Evolutionary conservation across 2,888 invertebrate genomes (phyloP), one percentile per base, ranked within the genome.

Genomic region (Koerneria pararmatus): DNA sequence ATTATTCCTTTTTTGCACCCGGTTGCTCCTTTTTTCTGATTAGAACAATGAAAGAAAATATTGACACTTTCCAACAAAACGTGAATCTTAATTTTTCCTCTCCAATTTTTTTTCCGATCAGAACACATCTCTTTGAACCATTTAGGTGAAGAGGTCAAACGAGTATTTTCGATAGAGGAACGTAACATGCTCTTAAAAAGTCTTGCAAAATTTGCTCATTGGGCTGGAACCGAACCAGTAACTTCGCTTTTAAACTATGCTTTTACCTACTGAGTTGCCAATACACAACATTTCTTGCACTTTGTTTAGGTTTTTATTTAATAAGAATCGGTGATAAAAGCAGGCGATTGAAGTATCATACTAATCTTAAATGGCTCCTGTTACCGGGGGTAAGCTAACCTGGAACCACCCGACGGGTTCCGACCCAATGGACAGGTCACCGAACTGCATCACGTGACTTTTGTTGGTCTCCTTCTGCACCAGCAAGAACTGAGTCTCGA

Each of bases 401-500:
- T 84, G 84, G 80, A 84, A 85, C 62, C 84, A 81, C 24, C 79
- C 80, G 1, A 85, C 84, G 19, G 73, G 72, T 62, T 80, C 77
- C 35, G 69, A 65, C 46, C 73, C 71, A 67, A 82, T 78, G n/a
- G 51, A 59, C 71, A 84, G 70, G 74, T 88, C 86, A 59, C 88
- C 88, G 82, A 85, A 88, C 75, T 88, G 85, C 81, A 83, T 83
- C 4, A 88, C 88, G 78, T 88, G 87, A 51, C 51, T 51, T 49
- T 85, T 85, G 78, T 86, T 87, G 5, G 88, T 88, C 75, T 86
- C 85, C 49, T 84, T 78, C 74, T 86, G 85, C 15, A 88, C 87
- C 67, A 87, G 82, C 69, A 84, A 73, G 78, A 83, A 88, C 78
- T 88, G 88, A 61, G 84, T 80, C 57, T 85, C 83, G 4, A 88